Percentiles rank a stretch among this genome's conserved stretches.
These are phyloP conservation scores for Brachymystax lenok DNA, from an alignment of 2,797 vertebrate genomes.

Conservation along the genomic window DNA sequence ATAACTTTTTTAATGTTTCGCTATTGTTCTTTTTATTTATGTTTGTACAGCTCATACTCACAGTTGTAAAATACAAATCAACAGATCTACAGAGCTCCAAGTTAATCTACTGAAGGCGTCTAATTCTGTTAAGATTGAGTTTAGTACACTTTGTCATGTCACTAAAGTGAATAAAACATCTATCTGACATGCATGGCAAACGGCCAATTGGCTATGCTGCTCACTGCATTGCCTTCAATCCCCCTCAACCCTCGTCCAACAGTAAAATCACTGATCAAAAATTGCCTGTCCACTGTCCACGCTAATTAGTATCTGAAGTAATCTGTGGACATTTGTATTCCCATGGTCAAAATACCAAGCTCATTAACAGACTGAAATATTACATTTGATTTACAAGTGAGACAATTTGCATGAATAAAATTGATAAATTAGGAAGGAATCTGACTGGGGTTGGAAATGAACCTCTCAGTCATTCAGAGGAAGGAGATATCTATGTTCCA, in stretches of 20 bases:
- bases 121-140: conserved; percentile 34
- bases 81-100: background rate
- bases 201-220: conserved; percentile 26
- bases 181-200: conserved; percentile 50
- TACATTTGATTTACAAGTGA: conserved; percentile 36
- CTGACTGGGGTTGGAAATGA: background rate
- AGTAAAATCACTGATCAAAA: conserved; percentile 14
- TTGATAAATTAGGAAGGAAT: conserved; percentile 17
- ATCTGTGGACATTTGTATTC: conserved; percentile 38
- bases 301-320: conserved; percentile 55
- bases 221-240: conserved; percentile 23
- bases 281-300: conserved; percentile 16
- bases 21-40: background rate
- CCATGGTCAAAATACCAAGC: conserved; percentile 42
- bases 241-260: conserved; percentile 7
- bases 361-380: conserved; percentile 40
- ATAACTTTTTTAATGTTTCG: no score
- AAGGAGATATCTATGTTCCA: background rate
- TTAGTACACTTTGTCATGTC: conserved; percentile 47
- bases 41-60: background rate
- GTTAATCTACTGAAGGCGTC: background rate
- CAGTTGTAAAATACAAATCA: background rate
- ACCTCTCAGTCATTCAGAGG: background rate
- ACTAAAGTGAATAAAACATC: conserved; percentile 56
- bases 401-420: conserved; percentile 37